Percentiles rank a stretch among this genome's conserved stretches.
phyloP scores from a whole-genome alignment of 2,888 invertebrate species.

The Pyrocoelia pectoralis region DNA sequence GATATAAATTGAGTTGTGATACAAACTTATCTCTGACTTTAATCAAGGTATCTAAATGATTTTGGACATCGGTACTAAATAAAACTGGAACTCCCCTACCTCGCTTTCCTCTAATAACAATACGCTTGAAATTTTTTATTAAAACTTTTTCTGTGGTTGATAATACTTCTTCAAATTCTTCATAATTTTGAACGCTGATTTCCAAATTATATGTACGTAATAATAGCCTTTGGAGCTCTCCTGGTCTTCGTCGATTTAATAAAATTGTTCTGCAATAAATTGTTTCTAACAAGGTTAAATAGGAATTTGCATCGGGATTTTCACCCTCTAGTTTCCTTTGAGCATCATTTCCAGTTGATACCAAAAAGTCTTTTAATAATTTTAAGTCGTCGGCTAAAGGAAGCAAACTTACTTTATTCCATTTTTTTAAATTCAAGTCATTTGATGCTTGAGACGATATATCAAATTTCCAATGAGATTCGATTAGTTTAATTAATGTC shows the following conservation, averaged over 20 bases:
- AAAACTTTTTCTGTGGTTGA: neutral
- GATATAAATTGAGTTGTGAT: neutral
- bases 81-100: conserved; percentile 1
- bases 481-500: conserved; percentile 29
- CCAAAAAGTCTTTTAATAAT: conserved; percentile 28
- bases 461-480: conserved; percentile 36
- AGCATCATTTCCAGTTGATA: conserved; percentile 9
- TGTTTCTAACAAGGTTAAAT: conserved; percentile 28
- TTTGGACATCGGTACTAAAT: conserved; percentile 20
- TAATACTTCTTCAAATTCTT: neutral
- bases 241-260: conserved; percentile 32
- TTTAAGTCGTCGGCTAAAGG: conserved; percentile 33
- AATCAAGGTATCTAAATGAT: conserved; percentile 14
- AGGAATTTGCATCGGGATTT: conserved; percentile 12
- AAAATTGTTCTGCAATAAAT: conserved; percentile 32
- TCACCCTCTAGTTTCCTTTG: conserved; percentile 7
- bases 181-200: neutral
- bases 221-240: conserved; percentile 27
- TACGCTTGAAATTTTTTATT: neutral
- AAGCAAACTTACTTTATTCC: conserved; percentile 35
- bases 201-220: no score
- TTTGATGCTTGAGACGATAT: conserved; percentile 25
- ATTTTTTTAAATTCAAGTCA: conserved; percentile 31
- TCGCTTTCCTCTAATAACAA: neutral
- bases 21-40: conserved; percentile 8